Percentiles rank a stretch among this genome's conserved stretches.
These are phyloP conservation scores for Plotosus lineatus DNA, from an alignment of 2,113 vertebrate genomes.

Conservation along the genomic window DNA sequence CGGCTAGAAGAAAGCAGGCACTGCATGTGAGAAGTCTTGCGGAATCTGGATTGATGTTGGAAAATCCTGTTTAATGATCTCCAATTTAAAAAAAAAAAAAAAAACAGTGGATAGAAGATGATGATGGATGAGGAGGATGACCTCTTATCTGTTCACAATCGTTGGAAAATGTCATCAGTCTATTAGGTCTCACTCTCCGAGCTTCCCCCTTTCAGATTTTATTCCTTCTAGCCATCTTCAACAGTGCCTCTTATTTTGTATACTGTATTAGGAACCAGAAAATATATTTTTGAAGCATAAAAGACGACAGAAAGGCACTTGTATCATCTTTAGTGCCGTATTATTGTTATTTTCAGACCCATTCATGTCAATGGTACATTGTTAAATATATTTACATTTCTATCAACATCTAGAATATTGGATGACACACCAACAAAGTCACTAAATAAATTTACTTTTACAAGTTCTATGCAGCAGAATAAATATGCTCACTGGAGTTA, in stretches of 20 bases:
- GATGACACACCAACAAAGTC: background rate
- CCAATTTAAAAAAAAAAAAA: no score
- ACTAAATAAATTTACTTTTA: background rate
- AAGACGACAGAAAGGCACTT: background rate
- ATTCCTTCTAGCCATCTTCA: background rate
- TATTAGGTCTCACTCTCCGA: slow-evolving; percentile 4
- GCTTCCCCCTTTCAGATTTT: background rate
- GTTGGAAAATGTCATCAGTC: slow-evolving; percentile 30
- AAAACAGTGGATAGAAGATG: slow-evolving; percentile 12
- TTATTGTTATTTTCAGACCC: background rate
- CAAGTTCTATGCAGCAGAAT: background rate
- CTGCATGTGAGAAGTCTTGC: slow-evolving; percentile 21
- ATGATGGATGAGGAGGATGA: slow-evolving; percentile 20
- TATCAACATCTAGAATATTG: background rate
- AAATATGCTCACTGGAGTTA: background rate
- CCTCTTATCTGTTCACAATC: slow-evolving; percentile 18
- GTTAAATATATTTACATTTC: background rate
- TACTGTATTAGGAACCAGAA: background rate
- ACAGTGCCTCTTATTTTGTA: background rate
- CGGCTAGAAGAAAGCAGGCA: background rate
- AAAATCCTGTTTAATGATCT: slow-evolving; percentile 16
- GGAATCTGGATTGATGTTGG: background rate
- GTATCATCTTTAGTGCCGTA: background rate
- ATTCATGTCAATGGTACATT: background rate
- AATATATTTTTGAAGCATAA: slow-evolving; percentile 5